Base-by-base conservation (phyloP, 1,140 invertebrate genomes). In the Platyscapa corneri region DNA sequence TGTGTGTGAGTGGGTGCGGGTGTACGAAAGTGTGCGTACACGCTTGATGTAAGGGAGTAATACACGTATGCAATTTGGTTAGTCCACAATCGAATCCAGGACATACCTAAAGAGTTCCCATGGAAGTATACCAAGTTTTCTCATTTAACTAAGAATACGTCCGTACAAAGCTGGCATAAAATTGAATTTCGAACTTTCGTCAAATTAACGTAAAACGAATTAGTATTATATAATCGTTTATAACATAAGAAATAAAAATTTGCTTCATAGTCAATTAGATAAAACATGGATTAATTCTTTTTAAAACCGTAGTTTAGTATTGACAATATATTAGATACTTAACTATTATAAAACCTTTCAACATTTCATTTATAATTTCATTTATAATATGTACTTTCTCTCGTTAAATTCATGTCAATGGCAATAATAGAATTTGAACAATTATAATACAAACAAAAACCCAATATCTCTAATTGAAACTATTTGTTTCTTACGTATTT, bases 101-200 rank as follows among this genome's bases (percentile, higher is more conserved):
- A 88, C 75, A 74, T 87, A 87, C 86, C 83, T 83, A 89, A 84
- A 84, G 75, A 86, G 78, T 88, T 86, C 84, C 86, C 80, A 86
- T 83, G 87, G 86, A 88, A 87, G n/a, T n/a, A n/a, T 87, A 88
- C 77, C 82, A 80, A 86, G 84, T 84, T 86, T 75, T 39, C 65
- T 70, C 60, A 70, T 79, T 67, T 20, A 79, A 74, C 60, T 75
- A 53, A 56, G 32, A 74, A 80, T 79, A 37, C 53, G 34, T 79
- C 10, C 67, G 78, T 64, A 81, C 32, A 46, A 76, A 80, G 46
- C 34, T 67, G 30, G 75, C 20, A 56, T 34, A 42, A 67, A 80
- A 80, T 87, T 77, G 34, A 67, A 70, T 78, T 39, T 23, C 42
- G 53, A 56, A 46, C 8, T 77, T 77, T n/a, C 67, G 27, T 49